Conservation (phyloP, 2,797 vertebrate species). For the Siniperca obscura region DNA sequence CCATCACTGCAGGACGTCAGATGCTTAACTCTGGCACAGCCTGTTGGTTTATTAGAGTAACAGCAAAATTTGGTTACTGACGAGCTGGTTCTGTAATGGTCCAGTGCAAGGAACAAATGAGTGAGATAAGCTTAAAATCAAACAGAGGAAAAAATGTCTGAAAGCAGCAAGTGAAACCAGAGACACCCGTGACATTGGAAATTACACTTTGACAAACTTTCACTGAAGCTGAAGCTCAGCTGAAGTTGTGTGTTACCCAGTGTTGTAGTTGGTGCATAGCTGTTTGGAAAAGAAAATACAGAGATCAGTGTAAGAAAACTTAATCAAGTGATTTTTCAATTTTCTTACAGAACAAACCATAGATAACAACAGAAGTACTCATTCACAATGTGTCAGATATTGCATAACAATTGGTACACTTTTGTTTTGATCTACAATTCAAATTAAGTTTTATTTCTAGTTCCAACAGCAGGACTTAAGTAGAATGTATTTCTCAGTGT, state of each 20-base stretch:
- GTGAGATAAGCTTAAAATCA: not conserved
- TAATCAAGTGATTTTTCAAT: not conserved
- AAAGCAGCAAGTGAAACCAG: not conserved
- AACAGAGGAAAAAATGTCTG: too few relatives aligned
- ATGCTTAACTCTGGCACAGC: constrained; percentile 34
- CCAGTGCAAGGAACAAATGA: not conserved
- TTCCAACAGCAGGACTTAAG: not conserved
- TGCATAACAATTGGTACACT: too few relatives aligned
- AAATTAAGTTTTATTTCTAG: not conserved
- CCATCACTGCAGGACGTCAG: not conserved
- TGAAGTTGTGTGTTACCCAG: not conserved
- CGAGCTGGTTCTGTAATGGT: not conserved
- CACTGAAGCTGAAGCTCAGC: not conserved
- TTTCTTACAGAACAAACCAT: not conserved
- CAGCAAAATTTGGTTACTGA: not conserved
- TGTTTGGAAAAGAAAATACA: not conserved
- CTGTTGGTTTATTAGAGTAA: constrained; percentile 15
- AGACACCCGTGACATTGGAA: not conserved
- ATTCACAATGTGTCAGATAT: not conserved
- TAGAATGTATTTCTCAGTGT: not conserved
- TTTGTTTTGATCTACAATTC: not conserved
- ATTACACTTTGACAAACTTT: not conserved
- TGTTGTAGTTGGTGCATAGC: not conserved
- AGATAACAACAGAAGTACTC: not conserved
- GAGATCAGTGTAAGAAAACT: not conserved